Percentiles rank a stretch among this genome's conserved stretches.
phyloP scores from a whole-genome alignment of 2,797 vertebrate species.

The Coccyzus lansbergi region DNA sequence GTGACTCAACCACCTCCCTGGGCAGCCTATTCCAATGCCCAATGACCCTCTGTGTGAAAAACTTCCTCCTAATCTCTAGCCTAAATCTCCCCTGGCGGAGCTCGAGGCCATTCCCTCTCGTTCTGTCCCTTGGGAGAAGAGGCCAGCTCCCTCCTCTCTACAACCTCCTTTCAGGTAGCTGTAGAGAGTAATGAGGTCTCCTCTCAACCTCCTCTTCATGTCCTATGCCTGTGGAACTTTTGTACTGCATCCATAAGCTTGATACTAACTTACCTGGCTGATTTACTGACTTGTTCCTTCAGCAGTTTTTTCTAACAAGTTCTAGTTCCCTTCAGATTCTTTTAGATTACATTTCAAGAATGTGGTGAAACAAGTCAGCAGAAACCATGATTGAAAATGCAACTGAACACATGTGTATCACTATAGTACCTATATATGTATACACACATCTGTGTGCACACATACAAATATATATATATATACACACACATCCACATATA shows the following conservation, averaged over 20 bases:
- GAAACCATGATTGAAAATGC: background rate
- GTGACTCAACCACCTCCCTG: too few species aligned
- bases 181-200: too few species aligned
- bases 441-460: background rate
- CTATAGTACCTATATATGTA: background rate
- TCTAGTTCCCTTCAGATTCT: background rate
- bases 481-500: fast-evolving
- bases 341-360: background rate
- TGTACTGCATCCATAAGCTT: background rate
- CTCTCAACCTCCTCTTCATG: too few species aligned
- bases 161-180: too few species aligned
- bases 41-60: too few species aligned
- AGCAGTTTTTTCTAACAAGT: background rate
- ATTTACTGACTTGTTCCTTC: background rate
- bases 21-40: too few species aligned
- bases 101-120: too few species aligned
- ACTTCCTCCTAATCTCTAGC: too few species aligned
- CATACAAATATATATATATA: fast-evolving
- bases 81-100: too few species aligned
- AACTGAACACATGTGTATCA: background rate
- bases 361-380: background rate
- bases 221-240: background rate
- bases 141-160: too few species aligned
- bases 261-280: background rate
- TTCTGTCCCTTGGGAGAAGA: too few species aligned